A percentile compares a stretch with the other conserved stretches of the same genome.
Evolutionary conservation across 2,888 invertebrate species (phyloP).

Genomic region (Operophtera brumata): DNA sequence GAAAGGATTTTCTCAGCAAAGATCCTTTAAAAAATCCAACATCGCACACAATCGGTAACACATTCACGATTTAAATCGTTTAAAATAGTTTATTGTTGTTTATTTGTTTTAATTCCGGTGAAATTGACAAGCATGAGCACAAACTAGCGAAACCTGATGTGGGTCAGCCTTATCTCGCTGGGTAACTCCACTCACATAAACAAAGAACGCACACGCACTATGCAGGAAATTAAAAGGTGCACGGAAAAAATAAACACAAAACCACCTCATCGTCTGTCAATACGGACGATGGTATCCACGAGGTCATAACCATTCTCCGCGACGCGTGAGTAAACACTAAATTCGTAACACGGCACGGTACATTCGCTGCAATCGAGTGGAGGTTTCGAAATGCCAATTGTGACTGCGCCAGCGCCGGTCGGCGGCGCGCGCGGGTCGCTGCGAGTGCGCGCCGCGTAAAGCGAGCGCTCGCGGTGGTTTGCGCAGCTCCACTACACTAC

Average conservation of each 20-base stretch:
- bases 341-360: constrained; percentile 12
- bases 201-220: constrained; percentile 36
- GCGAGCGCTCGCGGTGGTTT: constrained; percentile 69
- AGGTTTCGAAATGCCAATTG: constrained; percentile 66
- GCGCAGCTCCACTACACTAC: constrained; percentile 73
- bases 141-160: constrained; percentile 51
- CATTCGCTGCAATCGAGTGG: constrained; percentile 56
- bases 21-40: too few relatives aligned
- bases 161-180: constrained; percentile 56
- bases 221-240: constrained; percentile 21
- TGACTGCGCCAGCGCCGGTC: too few relatives aligned
- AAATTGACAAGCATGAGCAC: constrained; percentile 54
- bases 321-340: constrained; percentile 45
- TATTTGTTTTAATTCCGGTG: constrained; percentile 38
- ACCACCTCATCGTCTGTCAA: constrained; percentile 52
- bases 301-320: constrained; percentile 65
- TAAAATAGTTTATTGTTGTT: too few relatives aligned
- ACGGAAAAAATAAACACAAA: constrained; percentile 63
- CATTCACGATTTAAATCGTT: too few relatives aligned
- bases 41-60: too few relatives aligned
- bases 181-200: constrained; percentile 26
- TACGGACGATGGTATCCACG: constrained; percentile 45
- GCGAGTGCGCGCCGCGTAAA: constrained; percentile 50
- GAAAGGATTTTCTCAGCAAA: too few relatives aligned
- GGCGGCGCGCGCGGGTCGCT: constrained; percentile 37